These are phyloP conservation scores for Oikopleura dioica DNA, from an alignment of 23 tunicate species.

Conservation along the genomic window DNA sequence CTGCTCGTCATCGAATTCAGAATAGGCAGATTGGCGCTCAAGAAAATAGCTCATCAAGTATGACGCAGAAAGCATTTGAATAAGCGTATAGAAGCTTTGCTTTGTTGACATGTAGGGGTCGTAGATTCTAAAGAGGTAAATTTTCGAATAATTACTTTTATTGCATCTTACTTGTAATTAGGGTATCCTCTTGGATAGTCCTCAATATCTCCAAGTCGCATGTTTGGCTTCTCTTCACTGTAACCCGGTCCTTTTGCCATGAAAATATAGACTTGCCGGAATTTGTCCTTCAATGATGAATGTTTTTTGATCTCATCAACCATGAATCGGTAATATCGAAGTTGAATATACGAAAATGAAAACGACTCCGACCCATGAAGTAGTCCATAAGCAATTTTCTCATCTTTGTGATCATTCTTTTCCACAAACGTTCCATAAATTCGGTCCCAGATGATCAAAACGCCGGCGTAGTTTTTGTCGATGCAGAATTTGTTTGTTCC, in stretches of 20 bases:
- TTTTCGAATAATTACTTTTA: too few relatives aligned
- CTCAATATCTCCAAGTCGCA: neutral
- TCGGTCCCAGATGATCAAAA: conserved; percentile 75
- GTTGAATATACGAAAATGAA: neutral
- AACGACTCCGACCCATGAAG: neutral
- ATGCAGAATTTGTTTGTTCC: conserved; percentile 22
- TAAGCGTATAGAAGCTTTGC: neutral
- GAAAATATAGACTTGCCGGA: neutral
- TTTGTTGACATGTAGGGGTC: neutral
- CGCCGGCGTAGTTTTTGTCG: conserved; percentile 87
- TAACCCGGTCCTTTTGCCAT: conserved; percentile 14
- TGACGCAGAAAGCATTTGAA: neutral
- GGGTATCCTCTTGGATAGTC: neutral
- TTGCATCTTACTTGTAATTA: too few relatives aligned
- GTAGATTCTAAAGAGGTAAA: too few relatives aligned
- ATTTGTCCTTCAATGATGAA: neutral
- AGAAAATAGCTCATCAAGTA: neutral
- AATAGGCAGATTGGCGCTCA: neutral
- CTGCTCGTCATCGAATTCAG: too few relatives aligned
- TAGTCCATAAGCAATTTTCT: conserved; percentile 3
- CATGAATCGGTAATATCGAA: neutral
- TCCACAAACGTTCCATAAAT: conserved; percentile 37
- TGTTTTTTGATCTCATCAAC: neutral
- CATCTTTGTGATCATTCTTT: neutral
- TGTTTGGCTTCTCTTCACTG: neutral